phyloP scores from a whole-genome alignment of 53 echinoderm and acorn worm species.

The Apostichopus leukothele region DNA sequence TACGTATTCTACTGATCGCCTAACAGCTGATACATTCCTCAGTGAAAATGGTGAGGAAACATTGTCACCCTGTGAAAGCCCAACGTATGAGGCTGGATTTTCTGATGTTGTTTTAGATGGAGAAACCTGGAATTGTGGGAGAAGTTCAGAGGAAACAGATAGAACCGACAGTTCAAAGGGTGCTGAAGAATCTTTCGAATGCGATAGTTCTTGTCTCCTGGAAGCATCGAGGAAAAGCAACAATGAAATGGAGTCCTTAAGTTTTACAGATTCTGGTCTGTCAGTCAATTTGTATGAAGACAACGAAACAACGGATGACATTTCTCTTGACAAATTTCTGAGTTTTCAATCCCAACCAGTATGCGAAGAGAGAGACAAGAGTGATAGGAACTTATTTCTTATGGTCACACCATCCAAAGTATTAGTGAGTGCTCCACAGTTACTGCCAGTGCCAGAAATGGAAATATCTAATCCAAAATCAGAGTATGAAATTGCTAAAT shows the following conservation, averaged over 20 bases:
- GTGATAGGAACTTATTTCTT: background rate
- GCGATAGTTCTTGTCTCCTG: background rate
- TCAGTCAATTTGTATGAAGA: background rate
- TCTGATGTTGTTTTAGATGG: background rate
- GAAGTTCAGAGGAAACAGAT: too few relatives aligned
- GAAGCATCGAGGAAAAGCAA: background rate
- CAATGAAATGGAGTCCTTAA: too few relatives aligned
- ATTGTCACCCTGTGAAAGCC: background rate
- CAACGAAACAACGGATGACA: background rate
- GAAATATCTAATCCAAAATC: background rate
- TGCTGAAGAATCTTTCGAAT: background rate
- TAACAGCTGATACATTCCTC: background rate
- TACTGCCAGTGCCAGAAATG: constrained; percentile 3
- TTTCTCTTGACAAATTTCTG: background rate
- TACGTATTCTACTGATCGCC: background rate
- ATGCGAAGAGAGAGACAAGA: background rate
- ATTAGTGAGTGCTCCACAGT: background rate
- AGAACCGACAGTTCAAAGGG: too few relatives aligned
- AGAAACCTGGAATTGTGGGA: too few relatives aligned
- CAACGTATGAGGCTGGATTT: background rate
- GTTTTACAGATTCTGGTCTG: constrained; percentile 1
- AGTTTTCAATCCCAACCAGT: background rate
- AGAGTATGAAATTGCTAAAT: constrained; percentile 16
- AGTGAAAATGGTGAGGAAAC: background rate
- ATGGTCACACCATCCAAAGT: background rate